Evolutionary conservation across 1,140 invertebrate species (phyloP).

Genomic region (Tyrophagus putrescentiae): DNA sequence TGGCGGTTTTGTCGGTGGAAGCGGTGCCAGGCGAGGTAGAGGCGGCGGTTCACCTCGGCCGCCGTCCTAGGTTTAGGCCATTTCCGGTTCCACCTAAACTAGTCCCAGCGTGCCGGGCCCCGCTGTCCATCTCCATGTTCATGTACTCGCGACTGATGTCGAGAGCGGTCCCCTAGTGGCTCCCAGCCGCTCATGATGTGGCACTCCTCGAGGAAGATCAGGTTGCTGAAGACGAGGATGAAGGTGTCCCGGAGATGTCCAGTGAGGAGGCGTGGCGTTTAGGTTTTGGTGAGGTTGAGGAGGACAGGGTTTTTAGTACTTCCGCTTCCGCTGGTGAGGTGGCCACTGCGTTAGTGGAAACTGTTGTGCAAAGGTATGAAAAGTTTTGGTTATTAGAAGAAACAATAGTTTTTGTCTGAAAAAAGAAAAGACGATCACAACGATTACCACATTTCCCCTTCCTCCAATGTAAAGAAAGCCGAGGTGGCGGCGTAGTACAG

Average conservation of each 20-base stretch:
- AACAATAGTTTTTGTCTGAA: no score
- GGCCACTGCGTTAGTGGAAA: no score
- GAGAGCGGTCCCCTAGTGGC: constrained; percentile 50
- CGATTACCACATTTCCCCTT: no score
- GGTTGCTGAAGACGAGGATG: constrained; percentile 75
- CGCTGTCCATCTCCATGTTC: constrained; percentile 6
- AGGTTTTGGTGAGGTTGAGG: no score
- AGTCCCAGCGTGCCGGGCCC: not conserved
- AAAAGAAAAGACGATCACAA: no score
- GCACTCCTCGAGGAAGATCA: constrained; percentile 79
- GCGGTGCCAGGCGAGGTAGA: not conserved
- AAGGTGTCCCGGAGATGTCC: constrained; percentile 88
- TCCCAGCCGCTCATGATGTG: constrained; percentile 75
- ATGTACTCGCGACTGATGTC: not conserved
- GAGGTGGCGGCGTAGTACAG: no score
- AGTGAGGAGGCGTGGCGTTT: constrained; percentile 59
- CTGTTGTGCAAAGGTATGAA: no score
- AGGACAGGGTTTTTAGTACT: no score
- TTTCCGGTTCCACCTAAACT: not conserved
- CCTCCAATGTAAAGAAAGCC: no score
- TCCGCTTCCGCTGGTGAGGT: no score
- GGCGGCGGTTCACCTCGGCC: not conserved
- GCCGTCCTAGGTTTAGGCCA: not conserved
- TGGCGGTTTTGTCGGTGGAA: not conserved
- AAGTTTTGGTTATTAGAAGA: no score